These are phyloP conservation scores for Coenobita brevimanus DNA, from an alignment of 1,140 invertebrate genomes.

Conservation along the genomic window DNA sequence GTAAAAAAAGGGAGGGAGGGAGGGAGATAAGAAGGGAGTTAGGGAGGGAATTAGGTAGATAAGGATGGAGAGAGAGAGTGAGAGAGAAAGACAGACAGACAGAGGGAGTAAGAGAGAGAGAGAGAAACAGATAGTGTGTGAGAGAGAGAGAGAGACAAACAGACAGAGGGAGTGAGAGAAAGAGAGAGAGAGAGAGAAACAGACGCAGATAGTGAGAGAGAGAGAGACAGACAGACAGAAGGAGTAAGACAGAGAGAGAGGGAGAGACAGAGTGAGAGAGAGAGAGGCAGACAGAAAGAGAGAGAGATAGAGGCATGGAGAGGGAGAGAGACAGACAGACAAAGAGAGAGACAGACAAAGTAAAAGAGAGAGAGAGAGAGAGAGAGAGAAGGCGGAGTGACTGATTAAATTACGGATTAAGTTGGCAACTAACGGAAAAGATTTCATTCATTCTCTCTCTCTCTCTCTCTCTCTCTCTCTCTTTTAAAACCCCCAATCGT, in stretches of 20 bases:
- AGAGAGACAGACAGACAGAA: neutral
- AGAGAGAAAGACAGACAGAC: too few species aligned
- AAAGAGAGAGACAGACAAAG: neutral
- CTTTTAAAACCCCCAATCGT: too few species aligned
- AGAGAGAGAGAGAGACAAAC: neutral
- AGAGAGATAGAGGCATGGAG: too few species aligned
- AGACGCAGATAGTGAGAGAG: too few species aligned
- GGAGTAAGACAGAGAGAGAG: too few species aligned
- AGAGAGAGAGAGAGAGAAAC: conserved; percentile 16
- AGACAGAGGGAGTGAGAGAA: neutral
- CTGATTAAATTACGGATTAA: too few species aligned
- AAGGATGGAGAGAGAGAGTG: too few species aligned
- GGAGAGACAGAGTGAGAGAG: neutral
- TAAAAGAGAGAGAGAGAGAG: neutral
- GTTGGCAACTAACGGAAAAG: too few species aligned
- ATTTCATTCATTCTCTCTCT: too few species aligned
- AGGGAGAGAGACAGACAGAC: neutral
- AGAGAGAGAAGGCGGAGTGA: neutral
- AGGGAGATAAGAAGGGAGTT: neutral
- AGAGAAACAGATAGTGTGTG: neutral
- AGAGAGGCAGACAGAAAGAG: too few species aligned
- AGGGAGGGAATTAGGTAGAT: neutral
- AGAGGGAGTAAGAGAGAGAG: neutral
- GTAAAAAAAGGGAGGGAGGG: neutral
- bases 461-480: too few species aligned